Evolutionary conservation across 2,113 vertebrate genomes (phyloP).

Genomic region (Ptyas mucosa): DNA sequence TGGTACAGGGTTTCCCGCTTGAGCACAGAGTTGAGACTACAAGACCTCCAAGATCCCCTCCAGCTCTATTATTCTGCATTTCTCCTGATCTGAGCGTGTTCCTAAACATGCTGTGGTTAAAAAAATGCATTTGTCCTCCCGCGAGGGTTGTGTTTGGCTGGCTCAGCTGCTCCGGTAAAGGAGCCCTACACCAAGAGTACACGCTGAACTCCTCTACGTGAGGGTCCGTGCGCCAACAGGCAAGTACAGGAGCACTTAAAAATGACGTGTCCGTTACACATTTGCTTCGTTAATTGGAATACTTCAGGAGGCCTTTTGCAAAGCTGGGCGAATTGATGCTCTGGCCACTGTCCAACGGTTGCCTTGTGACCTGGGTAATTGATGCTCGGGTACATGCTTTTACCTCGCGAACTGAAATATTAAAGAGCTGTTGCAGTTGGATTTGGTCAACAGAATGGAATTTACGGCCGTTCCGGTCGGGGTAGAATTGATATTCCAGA

Average conservation of each 20-base stretch:
- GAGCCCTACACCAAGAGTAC: neutral
- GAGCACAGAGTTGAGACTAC: no score
- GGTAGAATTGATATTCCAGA: neutral
- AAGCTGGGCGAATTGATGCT: conserved; percentile 45
- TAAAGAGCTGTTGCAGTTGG: conserved; percentile 49
- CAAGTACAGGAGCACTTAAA: conserved; percentile 39
- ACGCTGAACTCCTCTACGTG: conserved; percentile 25
- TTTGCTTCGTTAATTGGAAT: conserved; percentile 53
- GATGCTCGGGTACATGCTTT: conserved; percentile 47
- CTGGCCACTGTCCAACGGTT: conserved; percentile 48
- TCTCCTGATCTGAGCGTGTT: neutral
- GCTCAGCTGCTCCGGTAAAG: conserved; percentile 25
- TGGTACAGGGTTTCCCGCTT: no score
- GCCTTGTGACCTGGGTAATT: conserved; percentile 51
- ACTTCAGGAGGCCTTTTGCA: conserved; percentile 44
- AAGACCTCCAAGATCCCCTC: no score
- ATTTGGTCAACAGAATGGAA: conserved; percentile 37
- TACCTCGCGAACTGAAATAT: conserved; percentile 59
- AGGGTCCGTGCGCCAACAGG: neutral
- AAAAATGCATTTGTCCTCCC: conserved; percentile 21
- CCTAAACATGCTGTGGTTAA: conserved; percentile 30
- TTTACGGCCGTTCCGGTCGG: conserved; percentile 3
- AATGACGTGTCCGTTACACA: conserved; percentile 53
- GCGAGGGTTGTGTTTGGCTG: conserved; percentile 55
- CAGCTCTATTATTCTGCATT: neutral